Conservation (phyloP, 2,113 vertebrate genomes). For the Catagonus wagneri region DNA sequence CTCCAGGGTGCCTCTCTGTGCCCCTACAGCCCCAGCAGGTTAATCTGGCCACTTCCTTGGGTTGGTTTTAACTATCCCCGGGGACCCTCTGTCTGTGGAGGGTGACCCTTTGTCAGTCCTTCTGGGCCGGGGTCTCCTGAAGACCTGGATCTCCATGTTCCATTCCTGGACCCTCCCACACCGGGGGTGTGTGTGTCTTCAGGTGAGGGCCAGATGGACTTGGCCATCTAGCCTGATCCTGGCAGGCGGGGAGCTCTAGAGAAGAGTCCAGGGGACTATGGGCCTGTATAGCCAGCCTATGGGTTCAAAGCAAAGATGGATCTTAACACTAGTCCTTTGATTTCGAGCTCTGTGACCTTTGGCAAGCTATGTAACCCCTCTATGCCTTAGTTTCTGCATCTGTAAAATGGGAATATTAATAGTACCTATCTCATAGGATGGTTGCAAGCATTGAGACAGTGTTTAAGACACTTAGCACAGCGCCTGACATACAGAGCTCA, state of each 20-base stretch:
- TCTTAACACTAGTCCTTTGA: conserved; percentile 87
- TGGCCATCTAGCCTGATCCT: background rate
- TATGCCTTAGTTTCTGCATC: background rate
- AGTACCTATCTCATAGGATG: background rate
- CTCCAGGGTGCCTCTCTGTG: rapidly evolving
- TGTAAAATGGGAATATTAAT: background rate
- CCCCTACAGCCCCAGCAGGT: rapidly evolving
- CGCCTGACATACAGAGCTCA: rapidly evolving
- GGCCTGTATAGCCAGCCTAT: conserved; percentile 83
- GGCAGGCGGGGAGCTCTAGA: background rate
- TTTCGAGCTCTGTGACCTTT: background rate
- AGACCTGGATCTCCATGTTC: background rate
- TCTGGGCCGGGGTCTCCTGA: background rate
- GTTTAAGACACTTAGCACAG: background rate
- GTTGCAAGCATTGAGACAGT: background rate
- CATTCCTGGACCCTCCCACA: background rate
- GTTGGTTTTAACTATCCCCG: background rate
- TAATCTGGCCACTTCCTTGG: background rate
- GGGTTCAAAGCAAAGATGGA: conserved; percentile 91
- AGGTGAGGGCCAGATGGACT: background rate
- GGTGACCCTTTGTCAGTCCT: background rate
- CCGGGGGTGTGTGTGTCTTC: background rate
- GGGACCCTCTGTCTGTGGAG: background rate
- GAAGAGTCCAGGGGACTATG: background rate
- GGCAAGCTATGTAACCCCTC: background rate